Base-by-base conservation (phyloP, 2,888 invertebrate species). In the Liopterus haemorrhoidalis region DNA sequence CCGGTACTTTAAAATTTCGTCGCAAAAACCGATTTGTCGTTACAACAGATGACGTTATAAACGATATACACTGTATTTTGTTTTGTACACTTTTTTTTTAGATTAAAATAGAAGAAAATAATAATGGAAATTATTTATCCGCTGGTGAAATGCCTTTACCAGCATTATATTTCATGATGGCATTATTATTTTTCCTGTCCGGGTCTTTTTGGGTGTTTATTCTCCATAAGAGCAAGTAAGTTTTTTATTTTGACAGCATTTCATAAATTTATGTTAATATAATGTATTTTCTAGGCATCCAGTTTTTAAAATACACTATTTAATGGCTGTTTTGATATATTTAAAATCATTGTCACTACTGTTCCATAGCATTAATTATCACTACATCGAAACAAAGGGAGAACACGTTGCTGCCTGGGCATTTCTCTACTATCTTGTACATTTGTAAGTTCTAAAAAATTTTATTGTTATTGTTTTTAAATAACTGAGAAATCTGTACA, bases 351-450 rank as follows among this genome's bases (percentile, higher is more conserved):
- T 94, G 15, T 92, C 96, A 0, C 68, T 97, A 38, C 81, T 96
- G 48, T 96, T 97, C 69, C 97, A 97, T 65, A 93, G 92, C 0
- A 85, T 91, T 40, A 91, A 92, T 65, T 92, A 85, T 62, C 93
- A 96, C 64, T 96, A 91, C 63, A 95, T 99, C 61, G 85, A 93
- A 68, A 82, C 79, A 11, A 79, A 85, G 52, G 97, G 97, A 1
- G 88, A 90, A 55, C 95, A 96, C 62, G 85, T 94, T 3, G 93
- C 95, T 16, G 88, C 95, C 0, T 99, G 97, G 96, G 97, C 97
- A 1, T 90, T 97, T 56, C 71, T 99, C 2, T 99, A 86, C 66
- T 99, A 97, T 62, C 86, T 97, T 40, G 93, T 94, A n/a, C 97
- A 99, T 74, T 74, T 99, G 82, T 89, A 70, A 81, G 85, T 79